A percentile compares a stretch with the other conserved stretches of the same genome.
These are phyloP conservation scores for rabbit (Oryctolagus cuniculus) DNA, from an alignment of 2,113 vertebrate species.

Conservation along the genomic window mOryCun1.1 NC_091433.1:133136001-133136500, in stretches of 20 bases:
- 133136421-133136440: neutral
- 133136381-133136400: neutral
- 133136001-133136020: too few relatives aligned
- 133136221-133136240: neutral
- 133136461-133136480: neutral
- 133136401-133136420: neutral
- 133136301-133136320: neutral
- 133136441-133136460: neutral
- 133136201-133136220: conserved; percentile 3
- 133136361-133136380: neutral
- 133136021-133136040: too few relatives aligned
- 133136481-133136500: neutral
- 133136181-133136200: neutral
- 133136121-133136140: neutral
- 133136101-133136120: neutral
- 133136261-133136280: neutral
- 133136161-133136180: neutral
- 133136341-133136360: neutral
- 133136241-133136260: neutral
- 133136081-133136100: neutral
- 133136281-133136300: neutral
- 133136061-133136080: too few relatives aligned
- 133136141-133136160: neutral
- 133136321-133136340: neutral
- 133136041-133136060: too few relatives aligned